These are phyloP conservation scores for Andrena camellia DNA, from an alignment of 2,888 invertebrate genomes.

Conservation along the genomic window DNA sequence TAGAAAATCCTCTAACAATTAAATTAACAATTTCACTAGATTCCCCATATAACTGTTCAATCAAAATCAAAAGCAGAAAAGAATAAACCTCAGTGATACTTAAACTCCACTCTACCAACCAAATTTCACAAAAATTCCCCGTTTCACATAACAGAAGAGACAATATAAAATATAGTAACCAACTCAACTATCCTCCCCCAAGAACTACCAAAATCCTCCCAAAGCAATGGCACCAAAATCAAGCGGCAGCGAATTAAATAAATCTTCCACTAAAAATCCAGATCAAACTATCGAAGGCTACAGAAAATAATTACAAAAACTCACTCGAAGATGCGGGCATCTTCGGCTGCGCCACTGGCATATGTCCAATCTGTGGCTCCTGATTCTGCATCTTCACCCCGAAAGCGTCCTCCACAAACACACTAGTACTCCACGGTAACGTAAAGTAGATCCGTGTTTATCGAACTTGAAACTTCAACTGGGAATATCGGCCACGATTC, in stretches of 20 bases:
- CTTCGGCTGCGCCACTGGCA: conserved; percentile 74
- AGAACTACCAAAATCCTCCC: background rate
- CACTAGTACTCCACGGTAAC: conserved; percentile 16
- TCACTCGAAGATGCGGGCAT: conserved; percentile 83
- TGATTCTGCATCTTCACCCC: conserved; percentile 75
- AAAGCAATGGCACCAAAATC: background rate
- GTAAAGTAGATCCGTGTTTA: background rate
- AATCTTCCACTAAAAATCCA: no score
- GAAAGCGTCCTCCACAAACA: conserved; percentile 14
- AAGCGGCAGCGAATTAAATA: no score
- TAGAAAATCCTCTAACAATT: background rate
- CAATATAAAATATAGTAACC: no score
- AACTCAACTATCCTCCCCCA: background rate
- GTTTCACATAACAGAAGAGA: no score
- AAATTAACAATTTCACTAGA: background rate
- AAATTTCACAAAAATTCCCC: no score
- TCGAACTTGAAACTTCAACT: background rate
- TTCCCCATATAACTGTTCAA: background rate
- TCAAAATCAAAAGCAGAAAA: background rate
- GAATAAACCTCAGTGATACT: background rate
- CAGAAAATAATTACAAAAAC: conserved; percentile 38
- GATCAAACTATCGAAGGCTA: background rate
- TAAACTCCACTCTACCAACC: no score
- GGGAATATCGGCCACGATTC: background rate
- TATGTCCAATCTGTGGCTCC: conserved; percentile 76